These are phyloP conservation scores for Drosophila atripex DNA, from an alignment of 2,888 invertebrate species.

Conservation along the genomic window DNA sequence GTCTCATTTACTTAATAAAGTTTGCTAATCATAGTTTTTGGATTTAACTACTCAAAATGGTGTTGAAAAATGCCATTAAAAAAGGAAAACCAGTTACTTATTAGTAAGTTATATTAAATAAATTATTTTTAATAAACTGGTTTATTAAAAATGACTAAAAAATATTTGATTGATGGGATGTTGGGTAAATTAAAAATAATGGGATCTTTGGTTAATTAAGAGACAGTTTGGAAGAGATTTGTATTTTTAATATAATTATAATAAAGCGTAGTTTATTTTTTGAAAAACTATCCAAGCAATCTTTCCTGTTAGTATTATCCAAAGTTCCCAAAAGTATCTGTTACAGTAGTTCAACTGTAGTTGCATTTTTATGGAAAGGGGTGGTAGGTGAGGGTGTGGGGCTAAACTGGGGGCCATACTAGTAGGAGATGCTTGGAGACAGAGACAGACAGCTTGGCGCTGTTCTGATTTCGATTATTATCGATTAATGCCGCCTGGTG, in stretches of 20 bases:
- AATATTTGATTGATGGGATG: neutral
- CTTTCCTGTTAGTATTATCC: no score
- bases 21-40: neutral
- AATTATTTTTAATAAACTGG: constrained; percentile 1
- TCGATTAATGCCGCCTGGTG: constrained; percentile 27
- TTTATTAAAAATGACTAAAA: neutral
- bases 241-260: neutral
- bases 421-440: constrained; percentile 4
- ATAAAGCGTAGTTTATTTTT: no score
- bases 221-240: neutral
- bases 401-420: neutral
- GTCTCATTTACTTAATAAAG: neutral
- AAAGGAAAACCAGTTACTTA: neutral
- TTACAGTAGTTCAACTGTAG: constrained; percentile 10
- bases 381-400: neutral
- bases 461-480: constrained; percentile 34
- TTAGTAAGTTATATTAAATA: neutral
- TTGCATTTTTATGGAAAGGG: neutral
- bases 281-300: no score
- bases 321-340: neutral
- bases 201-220: neutral
- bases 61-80: neutral
- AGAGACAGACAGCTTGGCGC: constrained; percentile 39
- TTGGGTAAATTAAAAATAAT: neutral
- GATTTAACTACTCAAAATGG: neutral